Evolutionary conservation across 2,888 invertebrate species (phyloP), one percentile per base, ranked within the genome.

Genomic region (Cheilosia vulpina): DNA sequence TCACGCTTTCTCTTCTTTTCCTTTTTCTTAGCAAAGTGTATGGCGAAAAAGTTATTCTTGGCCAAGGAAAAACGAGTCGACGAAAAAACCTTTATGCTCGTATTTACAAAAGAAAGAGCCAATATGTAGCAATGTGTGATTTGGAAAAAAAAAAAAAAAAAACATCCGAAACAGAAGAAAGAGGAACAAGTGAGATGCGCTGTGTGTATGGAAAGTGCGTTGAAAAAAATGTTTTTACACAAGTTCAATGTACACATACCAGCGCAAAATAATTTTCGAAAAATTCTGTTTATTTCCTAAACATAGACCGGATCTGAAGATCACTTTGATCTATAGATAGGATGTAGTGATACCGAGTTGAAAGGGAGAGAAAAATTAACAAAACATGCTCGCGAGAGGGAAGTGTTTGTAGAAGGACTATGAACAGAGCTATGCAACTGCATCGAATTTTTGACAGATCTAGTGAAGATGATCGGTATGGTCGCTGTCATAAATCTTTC

Each of bases 191-290:
- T 34, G 21, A 45, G 21, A 15, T 19, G 13, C 7, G 43, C 58
- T n/a, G 19, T 66, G 31, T 66, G 45, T 58, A 60, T 55, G 55
- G 27, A 76, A 75, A 80, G 53, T 80, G 75, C 65, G 43, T 71
- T 83, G 38, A 65, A 79, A 84, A 75, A 58, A 45, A 62, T 65
- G n/a, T 79, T 66, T 38, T 45, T 21, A 43, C 43, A 84, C 84
- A 84, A 84, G 84, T 84, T 84, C 84, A 84, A 80, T 76, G 84
- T 80, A 80, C 80, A 80, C 52, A 79, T 43, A 84, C 83, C 34
- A 75, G 52, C 47, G 79, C 69, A 65, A 52, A 9, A 21, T 43
- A 38, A 60, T 60, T 73, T 53, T 55, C 66, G 34, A 53, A 15
- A 27, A 72, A 66, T 65, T 63, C 31, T 65, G 52, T 58, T 58